Evolutionary conservation across 1,140 invertebrate species (phyloP).

Genomic region (Caenorhabditis elegans): WBcel235 BX284604.4:3388001-3388500

Average conservation of each 20-base stretch:
- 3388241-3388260: constrained; percentile 9
- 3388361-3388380: too few relatives aligned
- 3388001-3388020: too few relatives aligned
- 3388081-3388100: background rate
- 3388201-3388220: constrained; percentile 16
- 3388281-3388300: background rate
- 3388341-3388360: too few relatives aligned
- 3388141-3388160: background rate
- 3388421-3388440: too few relatives aligned
- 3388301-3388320: too few relatives aligned
- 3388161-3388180: background rate
- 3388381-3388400: too few relatives aligned
- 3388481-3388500: too few relatives aligned
- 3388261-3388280: background rate
- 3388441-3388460: too few relatives aligned
- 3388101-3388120: background rate
- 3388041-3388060: background rate
- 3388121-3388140: background rate
- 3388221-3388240: constrained; percentile 20
- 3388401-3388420: too few relatives aligned
- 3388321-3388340: too few relatives aligned
- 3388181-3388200: background rate
- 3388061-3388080: background rate
- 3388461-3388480: too few relatives aligned
- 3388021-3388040: too few relatives aligned